Evolutionary conservation across 2,888 invertebrate species (phyloP).

Genomic region (Spilosoma lubricipeda): DNA sequence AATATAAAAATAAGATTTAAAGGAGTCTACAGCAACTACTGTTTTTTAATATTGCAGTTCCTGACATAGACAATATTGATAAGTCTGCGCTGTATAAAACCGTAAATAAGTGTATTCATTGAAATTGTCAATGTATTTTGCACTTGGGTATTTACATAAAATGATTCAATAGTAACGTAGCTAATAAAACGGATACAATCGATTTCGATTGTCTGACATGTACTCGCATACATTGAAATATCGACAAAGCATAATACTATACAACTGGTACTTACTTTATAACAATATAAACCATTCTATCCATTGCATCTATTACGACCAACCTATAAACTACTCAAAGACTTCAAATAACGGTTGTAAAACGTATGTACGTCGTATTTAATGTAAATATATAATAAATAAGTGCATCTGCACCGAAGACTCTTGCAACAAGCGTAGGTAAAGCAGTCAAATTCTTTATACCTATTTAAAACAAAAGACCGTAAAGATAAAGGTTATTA

Average conservation of each 20-base stretch:
- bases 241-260: not conserved
- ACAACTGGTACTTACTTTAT: not conserved
- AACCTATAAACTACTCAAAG: not conserved
- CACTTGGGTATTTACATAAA: not conserved
- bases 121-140: not conserved
- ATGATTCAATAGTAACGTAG: not conserved
- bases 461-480: not conserved
- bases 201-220: not conserved
- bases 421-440: too few relatives aligned
- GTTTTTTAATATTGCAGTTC: not conserved
- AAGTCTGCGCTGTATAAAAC: not conserved
- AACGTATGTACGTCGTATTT: not conserved
- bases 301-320: not conserved
- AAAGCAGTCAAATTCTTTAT: not conserved
- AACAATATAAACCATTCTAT: slow-evolving; percentile 7
- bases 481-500: not conserved
- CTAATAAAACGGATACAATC: too few relatives aligned
- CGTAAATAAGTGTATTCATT: not conserved
- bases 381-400: too few relatives aligned
- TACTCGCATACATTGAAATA: not conserved
- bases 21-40: not conserved
- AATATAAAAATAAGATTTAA: not conserved
- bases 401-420: not conserved
- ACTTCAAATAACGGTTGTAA: not conserved
- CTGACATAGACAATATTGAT: not conserved